Percentiles rank a stretch among this genome's conserved stretches.
phyloP scores from a whole-genome alignment of 1,140 invertebrate genomes.

The Brachionus angularis region DNA sequence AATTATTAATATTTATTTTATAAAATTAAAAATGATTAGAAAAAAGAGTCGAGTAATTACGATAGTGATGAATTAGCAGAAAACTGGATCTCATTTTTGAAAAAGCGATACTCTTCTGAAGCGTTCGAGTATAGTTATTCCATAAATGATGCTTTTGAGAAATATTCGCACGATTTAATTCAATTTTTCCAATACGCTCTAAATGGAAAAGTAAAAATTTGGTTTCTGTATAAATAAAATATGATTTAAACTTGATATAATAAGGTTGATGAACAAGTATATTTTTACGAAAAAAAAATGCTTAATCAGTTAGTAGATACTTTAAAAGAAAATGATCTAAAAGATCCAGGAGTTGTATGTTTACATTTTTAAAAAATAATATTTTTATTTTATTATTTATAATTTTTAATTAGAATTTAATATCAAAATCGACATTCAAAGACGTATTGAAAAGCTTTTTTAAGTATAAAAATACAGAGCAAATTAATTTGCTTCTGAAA shows the following conservation, averaged over 20 bases:
- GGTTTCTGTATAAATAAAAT: no score
- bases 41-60: neutral
- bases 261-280: conserved; percentile 24
- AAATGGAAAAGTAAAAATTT: no score
- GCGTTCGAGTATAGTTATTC: conserved; percentile 24
- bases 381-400: neutral
- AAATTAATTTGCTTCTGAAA: conserved; percentile 5
- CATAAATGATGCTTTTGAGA: conserved; percentile 34
- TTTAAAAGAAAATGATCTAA: conserved; percentile 40
- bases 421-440: conserved; percentile 12
- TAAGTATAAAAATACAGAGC: conserved; percentile 4
- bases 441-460: conserved; percentile 16
- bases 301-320: neutral
- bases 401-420: conserved; percentile 26
- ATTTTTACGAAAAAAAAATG: conserved; percentile 40
- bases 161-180: conserved; percentile 5
- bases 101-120: conserved; percentile 23
- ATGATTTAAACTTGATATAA: no score
- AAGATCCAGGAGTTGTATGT: conserved; percentile 5
- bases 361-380: neutral
- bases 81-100: neutral
- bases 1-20: no score
- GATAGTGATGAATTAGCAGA: conserved; percentile 15
- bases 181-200: conserved; percentile 30
- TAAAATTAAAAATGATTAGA: no score